Base-by-base conservation (phyloP, 2,888 invertebrate genomes). In the Melieria omissa region DNA sequence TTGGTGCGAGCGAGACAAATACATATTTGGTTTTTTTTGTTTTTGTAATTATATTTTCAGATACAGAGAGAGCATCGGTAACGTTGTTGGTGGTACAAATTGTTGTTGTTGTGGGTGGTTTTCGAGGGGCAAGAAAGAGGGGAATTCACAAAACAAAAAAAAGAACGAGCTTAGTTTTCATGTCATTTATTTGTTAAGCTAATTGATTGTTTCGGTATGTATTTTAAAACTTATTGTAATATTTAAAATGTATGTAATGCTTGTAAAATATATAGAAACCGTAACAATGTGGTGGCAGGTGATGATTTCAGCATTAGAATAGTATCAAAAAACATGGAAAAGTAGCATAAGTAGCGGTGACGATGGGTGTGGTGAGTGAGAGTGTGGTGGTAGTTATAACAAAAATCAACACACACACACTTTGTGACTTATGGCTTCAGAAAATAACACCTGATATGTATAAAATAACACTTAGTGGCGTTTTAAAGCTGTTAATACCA, bases 41-140 rank as follows among this genome's bases (percentile, higher is more conserved):
- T 70, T 69, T 68, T 76, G 64, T 70, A 72, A 64, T 57, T 52
- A 54, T 65, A 65, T 49, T 44, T 54, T 41, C n/a, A 52, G 14
- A 42, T 52, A 54, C 42, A 64, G 41, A 52, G 41, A 64, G 14
- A 42, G 44, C 8, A 29, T 41, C 6, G 8, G 44, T 44, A 41
- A 42, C 45, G 41, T 47, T 41, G 57, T 57, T 57, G 69, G 52
- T 71, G 14, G 52, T 58, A 64, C 54, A 71, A 66, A 64, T 70
- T 75, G 70, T 71, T 76, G 76, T 78, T 79, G 78, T 76, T 78
- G 78, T 75, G 76, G 78, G 72, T 79, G 78, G 72, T 73, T 75
- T 74, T 73, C 72, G 73, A 74, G 66, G 49, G 61, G 41, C 12
- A 16, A 41, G 52, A 60, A 67, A 67, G 61, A 57, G 47, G 49